Evolutionary conservation across 2,888 invertebrate species (phyloP).

Genomic region (Hydraecia micacea): DNA sequence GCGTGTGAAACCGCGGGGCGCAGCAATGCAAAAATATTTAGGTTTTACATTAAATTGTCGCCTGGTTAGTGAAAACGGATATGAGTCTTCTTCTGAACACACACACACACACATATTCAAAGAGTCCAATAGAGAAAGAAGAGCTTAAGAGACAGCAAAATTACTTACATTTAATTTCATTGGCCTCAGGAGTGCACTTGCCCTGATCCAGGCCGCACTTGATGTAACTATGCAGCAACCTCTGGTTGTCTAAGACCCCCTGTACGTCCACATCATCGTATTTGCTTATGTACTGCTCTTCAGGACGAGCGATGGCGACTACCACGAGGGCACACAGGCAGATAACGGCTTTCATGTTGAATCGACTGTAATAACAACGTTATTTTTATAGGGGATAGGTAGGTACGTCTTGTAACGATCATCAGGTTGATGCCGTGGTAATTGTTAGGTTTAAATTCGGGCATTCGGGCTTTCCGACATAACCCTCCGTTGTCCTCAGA

Average conservation of each 20-base stretch:
- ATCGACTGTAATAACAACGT: conserved; percentile 26
- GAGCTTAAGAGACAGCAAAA: neutral
- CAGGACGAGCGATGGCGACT: conserved; percentile 66
- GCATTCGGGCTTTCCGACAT: too few species aligned
- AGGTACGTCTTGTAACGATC: too few species aligned
- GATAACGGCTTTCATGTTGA: conserved; percentile 72
- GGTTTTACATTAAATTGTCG: neutral
- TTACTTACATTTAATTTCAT: conserved; percentile 91
- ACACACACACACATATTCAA: neutral
- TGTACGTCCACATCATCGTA: conserved; percentile 82
- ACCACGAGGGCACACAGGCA: conserved; percentile 73
- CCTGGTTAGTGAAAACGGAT: neutral
- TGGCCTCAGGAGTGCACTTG: conserved; percentile 91
- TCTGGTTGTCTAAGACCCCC: conserved; percentile 91
- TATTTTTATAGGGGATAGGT: neutral
- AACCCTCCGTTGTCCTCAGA: neutral
- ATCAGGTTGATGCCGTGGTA: neutral
- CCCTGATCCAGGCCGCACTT: conserved; percentile 91
- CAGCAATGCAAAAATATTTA: neutral
- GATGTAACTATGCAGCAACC: conserved; percentile 91
- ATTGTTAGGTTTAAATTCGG: neutral
- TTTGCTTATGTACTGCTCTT: conserved; percentile 79
- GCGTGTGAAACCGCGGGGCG: neutral
- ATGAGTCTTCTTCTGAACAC: neutral
- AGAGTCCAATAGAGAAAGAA: neutral